A percentile compares a stretch with the other conserved stretches of the same genome.
These are phyloP conservation scores for Artemia sinica DNA, from an alignment of 2,888 invertebrate genomes.

Conservation along the genomic window DNA sequence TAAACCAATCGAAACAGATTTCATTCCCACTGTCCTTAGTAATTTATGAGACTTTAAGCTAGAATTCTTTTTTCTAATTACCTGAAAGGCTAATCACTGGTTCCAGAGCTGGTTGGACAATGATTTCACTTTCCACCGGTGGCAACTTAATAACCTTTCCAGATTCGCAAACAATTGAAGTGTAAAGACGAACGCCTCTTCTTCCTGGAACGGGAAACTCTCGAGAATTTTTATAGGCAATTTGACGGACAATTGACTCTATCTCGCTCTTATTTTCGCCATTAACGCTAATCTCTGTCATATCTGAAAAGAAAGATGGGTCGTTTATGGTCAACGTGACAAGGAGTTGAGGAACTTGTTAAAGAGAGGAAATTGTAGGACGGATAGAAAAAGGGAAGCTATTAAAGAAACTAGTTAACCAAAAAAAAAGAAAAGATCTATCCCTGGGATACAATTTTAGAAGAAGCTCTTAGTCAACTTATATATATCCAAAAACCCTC, in stretches of 20 bases:
- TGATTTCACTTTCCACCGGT: conserved; percentile 8
- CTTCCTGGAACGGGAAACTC: conserved; percentile 88
- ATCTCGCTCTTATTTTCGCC: conserved; percentile 78
- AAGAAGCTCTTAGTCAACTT: too few relatives aligned
- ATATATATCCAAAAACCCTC: too few relatives aligned
- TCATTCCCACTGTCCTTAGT: too few relatives aligned
- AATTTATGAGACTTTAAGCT: too few relatives aligned
- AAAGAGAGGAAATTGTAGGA: too few relatives aligned
- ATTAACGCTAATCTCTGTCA: conserved; percentile 76
- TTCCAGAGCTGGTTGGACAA: neutral
- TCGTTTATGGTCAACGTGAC: neutral
- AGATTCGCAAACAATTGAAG: conserved; percentile 46
- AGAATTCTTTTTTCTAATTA: neutral
- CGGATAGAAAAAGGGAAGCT: too few relatives aligned
- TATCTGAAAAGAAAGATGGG: conserved; percentile 35
- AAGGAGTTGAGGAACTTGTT: neutral
- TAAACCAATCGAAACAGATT: too few relatives aligned
- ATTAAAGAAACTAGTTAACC: neutral
- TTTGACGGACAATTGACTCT: conserved; percentile 62
- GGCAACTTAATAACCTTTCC: conserved; percentile 1
- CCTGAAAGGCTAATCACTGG: conserved; percentile 1
- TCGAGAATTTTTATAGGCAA: conserved; percentile 79
- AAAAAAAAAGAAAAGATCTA: neutral
- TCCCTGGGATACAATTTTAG: too few relatives aligned
- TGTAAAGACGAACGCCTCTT: conserved; percentile 62